Base-by-base conservation (phyloP, 2,113 vertebrate species). In the Morone chrysops region DNA sequence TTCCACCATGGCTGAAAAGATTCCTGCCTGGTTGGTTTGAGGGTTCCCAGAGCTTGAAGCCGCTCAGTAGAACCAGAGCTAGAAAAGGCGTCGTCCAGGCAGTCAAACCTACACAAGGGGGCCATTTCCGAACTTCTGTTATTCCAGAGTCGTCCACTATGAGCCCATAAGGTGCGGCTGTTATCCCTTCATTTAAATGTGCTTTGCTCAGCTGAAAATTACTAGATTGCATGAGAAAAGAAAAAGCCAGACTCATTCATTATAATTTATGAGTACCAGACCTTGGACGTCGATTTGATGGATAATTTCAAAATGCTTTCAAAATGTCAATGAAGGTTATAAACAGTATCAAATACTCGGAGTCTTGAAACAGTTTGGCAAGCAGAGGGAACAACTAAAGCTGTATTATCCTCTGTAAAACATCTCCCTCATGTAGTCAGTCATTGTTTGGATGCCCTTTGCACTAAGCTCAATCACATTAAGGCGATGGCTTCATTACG, bases 201-300 rank as follows among this genome's bases (percentile, higher is more conserved):
- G 77, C 84, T 86, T 73, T 31, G 40, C 75, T 84, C 38, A 61
- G 85, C 86, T 81, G 38, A 71, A 87, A 87, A 40, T 14, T 0
- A 25, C 63, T 31, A 9, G 9, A 71, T 47, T 18, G 56, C 16
- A 20, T 43, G 22, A 53, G 54, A 1, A 8, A 16, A 78, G 71
- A 66, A 14, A 31, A 78, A 75, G 63, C 45, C 62, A 81, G 73
- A 22, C 74, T 77, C 53, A 82, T 90, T 87, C 67, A 75, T 83
- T 71, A 48, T 22, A 67, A 80, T 80, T 83, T 83, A 77, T 36
- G 72, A 43, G 74, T 4, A 4, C 9, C 66, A 81, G 45, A 81
- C 22, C 5, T 69, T 40, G 74, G 38, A 14, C 59, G 18, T 70
- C 17, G 65, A 60, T 53, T 65, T 70, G 80, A 78, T 66, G 77